A percentile compares a stretch with the other conserved stretches of the same genome.
Conservation (phyloP, 2,797 vertebrate genomes). For the Bradypodion pumilum region DNA sequence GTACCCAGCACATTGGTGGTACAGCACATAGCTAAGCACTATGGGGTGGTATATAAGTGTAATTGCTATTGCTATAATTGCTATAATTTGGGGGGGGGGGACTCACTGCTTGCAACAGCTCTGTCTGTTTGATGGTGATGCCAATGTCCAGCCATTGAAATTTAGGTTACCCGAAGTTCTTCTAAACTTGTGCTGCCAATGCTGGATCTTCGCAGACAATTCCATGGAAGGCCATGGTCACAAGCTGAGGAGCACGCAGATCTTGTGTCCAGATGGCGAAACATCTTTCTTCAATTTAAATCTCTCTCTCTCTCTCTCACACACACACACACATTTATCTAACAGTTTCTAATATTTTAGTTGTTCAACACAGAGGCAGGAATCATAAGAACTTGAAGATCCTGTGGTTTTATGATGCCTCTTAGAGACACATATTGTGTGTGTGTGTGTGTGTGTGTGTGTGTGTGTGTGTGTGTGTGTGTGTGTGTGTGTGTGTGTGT, state of each 20-base stretch:
- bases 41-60: no score
- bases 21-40: no score
- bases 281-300: slow-evolving; percentile 62
- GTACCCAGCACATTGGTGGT: no score
- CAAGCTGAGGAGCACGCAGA: slow-evolving; percentile 12
- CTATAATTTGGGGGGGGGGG: no score
- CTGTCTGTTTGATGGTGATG: no score
- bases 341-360: slow-evolving; percentile 60
- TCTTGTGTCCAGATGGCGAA: slow-evolving; percentile 22
- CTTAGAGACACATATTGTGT: slow-evolving; percentile 50
- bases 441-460: no score
- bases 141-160: neutral
- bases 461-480: no score
- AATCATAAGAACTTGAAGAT: slow-evolving; percentile 71
- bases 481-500: no score
- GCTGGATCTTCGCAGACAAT: neutral
- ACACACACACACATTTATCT: slow-evolving; percentile 57
- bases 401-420: slow-evolving; percentile 60
- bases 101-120: neutral
- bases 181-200: neutral
- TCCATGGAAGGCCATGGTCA: slow-evolving; percentile 51
- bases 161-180: neutral
- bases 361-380: slow-evolving; percentile 65
- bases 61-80: no score
- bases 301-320: neutral